Percentiles rank a stretch among this genome's conserved stretches.
Conservation (phyloP, 2,113 vertebrate species). For the Phyllopteryx taeniolatus region DNA sequence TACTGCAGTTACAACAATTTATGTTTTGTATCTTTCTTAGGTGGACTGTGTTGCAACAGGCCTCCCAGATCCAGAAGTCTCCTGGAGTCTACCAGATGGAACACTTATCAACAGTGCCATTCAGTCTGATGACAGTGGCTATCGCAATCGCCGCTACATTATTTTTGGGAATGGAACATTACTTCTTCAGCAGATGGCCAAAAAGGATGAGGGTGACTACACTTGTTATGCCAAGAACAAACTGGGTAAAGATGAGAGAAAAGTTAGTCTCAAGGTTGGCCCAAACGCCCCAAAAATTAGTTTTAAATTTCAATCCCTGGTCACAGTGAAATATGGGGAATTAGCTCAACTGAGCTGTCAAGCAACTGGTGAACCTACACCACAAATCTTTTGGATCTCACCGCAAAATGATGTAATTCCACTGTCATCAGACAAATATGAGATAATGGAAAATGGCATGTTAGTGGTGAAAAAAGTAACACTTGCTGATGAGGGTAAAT, state of each 20-base stretch:
- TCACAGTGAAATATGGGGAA: constrained; percentile 59
- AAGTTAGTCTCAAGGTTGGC: constrained; percentile 68
- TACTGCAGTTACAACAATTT: neutral
- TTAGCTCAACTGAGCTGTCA: constrained; percentile 64
- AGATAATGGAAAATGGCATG: constrained; percentile 59
- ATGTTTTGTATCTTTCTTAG: constrained; percentile 22
- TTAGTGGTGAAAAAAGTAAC: constrained; percentile 67
- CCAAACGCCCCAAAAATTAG: constrained; percentile 62
- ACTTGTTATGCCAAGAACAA: constrained; percentile 76
- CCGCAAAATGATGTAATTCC: constrained; percentile 68
- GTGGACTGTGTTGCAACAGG: constrained; percentile 78
- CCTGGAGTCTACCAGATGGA: constrained; percentile 78
- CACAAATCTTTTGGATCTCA: constrained; percentile 74
- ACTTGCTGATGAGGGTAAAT: constrained; percentile 71
- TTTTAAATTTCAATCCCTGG: constrained; percentile 51
- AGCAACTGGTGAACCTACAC: constrained; percentile 64
- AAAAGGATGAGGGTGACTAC: constrained; percentile 77
- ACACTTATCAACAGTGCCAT: constrained; percentile 75
- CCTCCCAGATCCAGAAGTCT: constrained; percentile 75
- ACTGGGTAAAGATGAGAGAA: constrained; percentile 75
- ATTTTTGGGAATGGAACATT: constrained; percentile 78
- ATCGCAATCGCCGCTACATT: constrained; percentile 66
- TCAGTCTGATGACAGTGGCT: constrained; percentile 72
- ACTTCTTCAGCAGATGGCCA: constrained; percentile 72
- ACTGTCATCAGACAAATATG: constrained; percentile 53